Evolutionary conservation across 2,888 invertebrate species (phyloP).

Genomic region (Bombylius discolor): DNA sequence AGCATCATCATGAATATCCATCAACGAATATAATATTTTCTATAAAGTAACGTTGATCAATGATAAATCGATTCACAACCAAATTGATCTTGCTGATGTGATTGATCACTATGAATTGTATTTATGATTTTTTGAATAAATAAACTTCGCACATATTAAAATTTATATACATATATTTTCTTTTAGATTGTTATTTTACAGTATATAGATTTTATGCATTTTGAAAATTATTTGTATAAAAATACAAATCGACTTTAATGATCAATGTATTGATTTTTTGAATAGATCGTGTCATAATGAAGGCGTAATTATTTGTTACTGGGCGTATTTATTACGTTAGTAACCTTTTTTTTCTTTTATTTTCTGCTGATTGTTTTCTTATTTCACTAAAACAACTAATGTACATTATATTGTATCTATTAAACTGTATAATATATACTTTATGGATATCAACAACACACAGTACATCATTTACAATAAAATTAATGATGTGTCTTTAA

Average conservation of each 20-base stretch:
- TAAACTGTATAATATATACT: too few relatives aligned
- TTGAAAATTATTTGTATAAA: too few relatives aligned
- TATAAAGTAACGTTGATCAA: slow-evolving; percentile 2
- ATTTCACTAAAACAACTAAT: too few relatives aligned
- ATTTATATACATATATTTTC: neutral
- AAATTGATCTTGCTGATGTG: slow-evolving; percentile 12
- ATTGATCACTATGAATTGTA: slow-evolving; percentile 12
- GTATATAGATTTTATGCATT: too few relatives aligned
- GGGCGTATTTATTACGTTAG: neutral
- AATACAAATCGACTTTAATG: too few relatives aligned
- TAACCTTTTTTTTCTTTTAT: too few relatives aligned
- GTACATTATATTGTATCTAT: too few relatives aligned
- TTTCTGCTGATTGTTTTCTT: too few relatives aligned
- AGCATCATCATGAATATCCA: neutral
- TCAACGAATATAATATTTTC: neutral
- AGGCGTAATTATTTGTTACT: neutral
- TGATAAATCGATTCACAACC: slow-evolving; percentile 13
- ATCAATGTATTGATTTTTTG: neutral
- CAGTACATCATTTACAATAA: neutral
- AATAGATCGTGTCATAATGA: neutral
- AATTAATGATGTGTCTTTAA: neutral
- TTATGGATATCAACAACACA: too few relatives aligned
- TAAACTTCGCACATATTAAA: slow-evolving; percentile 10
- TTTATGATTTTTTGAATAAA: slow-evolving; percentile 11
- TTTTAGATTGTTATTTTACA: too few relatives aligned